A percentile compares a stretch with the other conserved stretches of the same genome.
These are phyloP conservation scores for Paramormyrops kingsleyae DNA, from an alignment of 2,113 vertebrate genomes.

Conservation along the genomic window DNA sequence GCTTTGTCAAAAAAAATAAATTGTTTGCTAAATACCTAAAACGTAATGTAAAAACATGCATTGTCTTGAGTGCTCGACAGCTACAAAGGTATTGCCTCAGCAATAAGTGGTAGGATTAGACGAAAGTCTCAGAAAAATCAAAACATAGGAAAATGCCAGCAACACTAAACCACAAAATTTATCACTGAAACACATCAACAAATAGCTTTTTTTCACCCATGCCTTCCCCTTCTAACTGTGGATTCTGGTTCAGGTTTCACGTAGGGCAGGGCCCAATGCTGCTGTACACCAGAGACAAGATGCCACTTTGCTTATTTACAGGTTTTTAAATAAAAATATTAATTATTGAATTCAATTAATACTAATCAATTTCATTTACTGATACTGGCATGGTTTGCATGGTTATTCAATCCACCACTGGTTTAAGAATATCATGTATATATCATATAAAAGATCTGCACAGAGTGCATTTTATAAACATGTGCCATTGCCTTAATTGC, in stretches of 20 bases:
- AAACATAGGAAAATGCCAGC: not conserved
- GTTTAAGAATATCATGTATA: not conserved
- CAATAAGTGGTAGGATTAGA: not conserved
- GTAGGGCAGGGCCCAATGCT: not conserved
- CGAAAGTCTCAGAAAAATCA: not conserved
- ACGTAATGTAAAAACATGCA: not conserved
- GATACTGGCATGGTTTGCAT: not conserved
- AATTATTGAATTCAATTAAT: not conserved
- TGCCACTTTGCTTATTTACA: not conserved
- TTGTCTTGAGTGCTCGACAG: not conserved
- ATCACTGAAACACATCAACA: not conserved
- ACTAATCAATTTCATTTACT: not conserved
- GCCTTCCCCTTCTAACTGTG: not conserved
- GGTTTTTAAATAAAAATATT: not conserved
- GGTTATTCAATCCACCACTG: not conserved
- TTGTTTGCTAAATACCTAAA: not conserved
- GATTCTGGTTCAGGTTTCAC: not conserved
- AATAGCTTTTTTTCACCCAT: not conserved
- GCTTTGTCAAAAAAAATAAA: no score
- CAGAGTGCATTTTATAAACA: not conserved
- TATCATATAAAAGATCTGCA: not conserved
- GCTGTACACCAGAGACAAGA: not conserved
- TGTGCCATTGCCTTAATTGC: not conserved
- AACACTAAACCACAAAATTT: not conserved
- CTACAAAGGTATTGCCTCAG: not conserved